Percentiles rank a stretch among this genome's conserved stretches.
phyloP scores from a whole-genome alignment of 2,888 invertebrate species.

The Spatulosminthurus flaviceps region DNA sequence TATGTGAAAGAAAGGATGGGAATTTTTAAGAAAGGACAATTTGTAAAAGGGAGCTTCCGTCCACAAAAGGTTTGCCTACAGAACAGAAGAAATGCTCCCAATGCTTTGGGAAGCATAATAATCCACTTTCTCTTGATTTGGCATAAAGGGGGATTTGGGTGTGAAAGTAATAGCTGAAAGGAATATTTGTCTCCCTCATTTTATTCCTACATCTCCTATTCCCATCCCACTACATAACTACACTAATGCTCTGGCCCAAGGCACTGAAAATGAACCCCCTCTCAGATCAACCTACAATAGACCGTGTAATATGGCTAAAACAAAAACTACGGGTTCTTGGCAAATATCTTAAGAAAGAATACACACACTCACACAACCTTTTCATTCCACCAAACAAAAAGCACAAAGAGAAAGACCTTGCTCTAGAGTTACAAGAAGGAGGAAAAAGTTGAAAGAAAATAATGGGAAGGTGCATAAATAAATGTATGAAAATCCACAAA shows the following conservation, averaged over 20 bases:
- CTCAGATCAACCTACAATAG: neutral
- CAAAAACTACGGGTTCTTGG: too few relatives aligned
- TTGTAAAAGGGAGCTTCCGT: too few relatives aligned
- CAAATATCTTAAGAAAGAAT: too few relatives aligned
- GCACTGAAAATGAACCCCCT: neutral
- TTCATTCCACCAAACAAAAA: neutral
- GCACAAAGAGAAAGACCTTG: too few relatives aligned
- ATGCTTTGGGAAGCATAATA: neutral
- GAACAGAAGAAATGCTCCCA: neutral
- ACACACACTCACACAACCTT: neutral
- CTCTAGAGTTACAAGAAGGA: too few relatives aligned
- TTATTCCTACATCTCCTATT: neutral
- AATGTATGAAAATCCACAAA: too few relatives aligned
- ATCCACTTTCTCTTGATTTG: neutral
- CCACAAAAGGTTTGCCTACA: too few relatives aligned
- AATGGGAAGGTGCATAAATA: too few relatives aligned
- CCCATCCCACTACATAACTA: neutral
- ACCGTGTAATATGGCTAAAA: too few relatives aligned
- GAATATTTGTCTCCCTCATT: conserved; percentile 21
- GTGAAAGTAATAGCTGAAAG: conserved; percentile 33
- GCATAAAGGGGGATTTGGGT: conserved; percentile 32
- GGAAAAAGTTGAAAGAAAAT: too few relatives aligned
- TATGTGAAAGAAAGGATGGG: too few relatives aligned
- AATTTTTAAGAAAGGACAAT: too few relatives aligned
- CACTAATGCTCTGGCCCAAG: neutral